Evolutionary conservation across 2,113 vertebrate genomes (phyloP).

Genomic region (Pandion haliaetus): DNA sequence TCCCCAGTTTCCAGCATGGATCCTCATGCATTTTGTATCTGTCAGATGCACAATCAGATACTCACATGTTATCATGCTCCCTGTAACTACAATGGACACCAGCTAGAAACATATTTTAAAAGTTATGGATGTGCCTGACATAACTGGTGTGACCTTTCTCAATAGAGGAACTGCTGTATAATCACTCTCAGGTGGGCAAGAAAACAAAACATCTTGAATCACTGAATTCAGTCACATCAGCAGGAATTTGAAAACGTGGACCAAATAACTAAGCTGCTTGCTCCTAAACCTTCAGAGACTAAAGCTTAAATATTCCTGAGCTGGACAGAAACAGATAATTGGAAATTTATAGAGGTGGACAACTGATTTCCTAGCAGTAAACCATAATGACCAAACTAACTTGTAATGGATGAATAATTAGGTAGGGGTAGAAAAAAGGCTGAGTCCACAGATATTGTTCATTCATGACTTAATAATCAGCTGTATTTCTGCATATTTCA

Average conservation of each 20-base stretch:
- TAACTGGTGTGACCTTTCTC: constrained; percentile 15
- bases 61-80: background rate
- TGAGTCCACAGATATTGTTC: background rate
- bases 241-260: background rate
- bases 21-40: background rate
- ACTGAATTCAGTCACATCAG: background rate
- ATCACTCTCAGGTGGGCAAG: background rate
- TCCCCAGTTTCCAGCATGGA: background rate
- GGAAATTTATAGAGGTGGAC: background rate
- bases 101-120: constrained; percentile 26
- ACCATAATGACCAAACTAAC: background rate
- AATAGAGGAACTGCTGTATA: constrained; percentile 30
- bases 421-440: background rate
- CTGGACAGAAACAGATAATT: background rate
- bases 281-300: background rate
- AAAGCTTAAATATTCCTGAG: background rate
- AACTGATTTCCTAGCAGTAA: background rate
- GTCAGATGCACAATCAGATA: background rate
- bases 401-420: background rate
- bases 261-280: background rate
- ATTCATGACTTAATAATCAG: background rate
- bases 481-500: background rate
- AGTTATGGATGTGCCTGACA: constrained; percentile 31
- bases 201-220: background rate
- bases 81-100: background rate